Percentiles rank a stretch among this genome's conserved stretches.
These are phyloP conservation scores for Notothenia rossii DNA, from an alignment of 2,113 vertebrate species.

Conservation along the genomic window DNA sequence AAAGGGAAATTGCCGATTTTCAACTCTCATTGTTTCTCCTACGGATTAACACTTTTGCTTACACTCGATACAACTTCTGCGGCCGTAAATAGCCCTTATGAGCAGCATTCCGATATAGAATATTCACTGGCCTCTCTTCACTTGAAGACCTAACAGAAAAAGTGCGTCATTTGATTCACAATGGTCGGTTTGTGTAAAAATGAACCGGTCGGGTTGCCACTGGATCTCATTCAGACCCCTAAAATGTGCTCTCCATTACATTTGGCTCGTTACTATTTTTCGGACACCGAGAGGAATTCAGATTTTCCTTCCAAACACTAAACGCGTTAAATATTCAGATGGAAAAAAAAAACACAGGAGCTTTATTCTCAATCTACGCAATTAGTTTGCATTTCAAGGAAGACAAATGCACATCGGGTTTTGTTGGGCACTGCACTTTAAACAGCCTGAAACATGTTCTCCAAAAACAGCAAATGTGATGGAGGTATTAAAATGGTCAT, in stretches of 20 bases:
- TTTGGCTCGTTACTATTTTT: conserved; percentile 42
- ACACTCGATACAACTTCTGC: conserved; percentile 49
- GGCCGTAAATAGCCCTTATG: background rate
- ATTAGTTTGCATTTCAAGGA: conserved; percentile 54
- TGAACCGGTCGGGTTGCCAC: conserved; percentile 38
- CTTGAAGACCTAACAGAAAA: conserved; percentile 45
- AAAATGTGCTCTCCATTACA: conserved; percentile 29
- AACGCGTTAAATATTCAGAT: background rate
- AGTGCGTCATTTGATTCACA: conserved; percentile 79
- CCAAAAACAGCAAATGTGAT: conserved; percentile 11
- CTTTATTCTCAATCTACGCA: conserved; percentile 13
- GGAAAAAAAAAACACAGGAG: background rate
- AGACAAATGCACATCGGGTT: background rate
- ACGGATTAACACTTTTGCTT: conserved; percentile 7
- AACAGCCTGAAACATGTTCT: conserved; percentile 7
- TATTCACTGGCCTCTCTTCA: conserved; percentile 15
- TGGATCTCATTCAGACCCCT: conserved; percentile 53
- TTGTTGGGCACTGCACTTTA: conserved; percentile 22
- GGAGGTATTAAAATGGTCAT: background rate
- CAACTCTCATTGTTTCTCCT: background rate
- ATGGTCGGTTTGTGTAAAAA: conserved; percentile 68
- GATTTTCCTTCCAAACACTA: conserved; percentile 1
- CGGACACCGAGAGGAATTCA: background rate
- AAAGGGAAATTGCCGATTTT: background rate
- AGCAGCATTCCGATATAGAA: conserved; percentile 44